These are phyloP conservation scores for Piaya cayana DNA, from an alignment of 2,113 vertebrate species.

Conservation along the genomic window DNA sequence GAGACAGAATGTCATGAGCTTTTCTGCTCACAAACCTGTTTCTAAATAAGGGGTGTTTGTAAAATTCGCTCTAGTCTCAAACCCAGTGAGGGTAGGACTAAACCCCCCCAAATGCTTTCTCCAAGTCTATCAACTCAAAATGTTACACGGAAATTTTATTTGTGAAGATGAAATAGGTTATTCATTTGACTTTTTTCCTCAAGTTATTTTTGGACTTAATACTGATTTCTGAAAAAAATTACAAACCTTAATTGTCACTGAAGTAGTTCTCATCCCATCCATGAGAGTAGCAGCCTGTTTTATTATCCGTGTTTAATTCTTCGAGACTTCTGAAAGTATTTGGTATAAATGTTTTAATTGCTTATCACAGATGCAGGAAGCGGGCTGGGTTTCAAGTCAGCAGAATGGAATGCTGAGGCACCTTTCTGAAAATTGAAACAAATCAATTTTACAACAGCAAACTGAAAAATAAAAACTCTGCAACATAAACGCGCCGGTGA, in stretches of 20 bases:
- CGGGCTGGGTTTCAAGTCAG: conserved; percentile 30
- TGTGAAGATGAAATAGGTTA: neutral
- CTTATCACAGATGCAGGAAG: conserved; percentile 1
- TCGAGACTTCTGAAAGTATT: neutral
- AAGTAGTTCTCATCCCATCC: neutral
- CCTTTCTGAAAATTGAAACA: conserved; percentile 21
- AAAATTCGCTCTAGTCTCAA: neutral
- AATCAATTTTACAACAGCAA: conserved; percentile 54
- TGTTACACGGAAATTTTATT: neutral
- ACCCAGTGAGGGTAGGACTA: fast-evolving
- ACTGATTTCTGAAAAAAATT: neutral
- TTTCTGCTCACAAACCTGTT: neutral
- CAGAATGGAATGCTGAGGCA: conserved; percentile 4
- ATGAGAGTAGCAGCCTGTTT: neutral
- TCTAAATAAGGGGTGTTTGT: neutral
- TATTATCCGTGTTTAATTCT: neutral
- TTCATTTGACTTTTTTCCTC: neutral
- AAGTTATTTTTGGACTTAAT: neutral
- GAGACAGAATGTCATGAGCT: neutral
- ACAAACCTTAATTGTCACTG: neutral
- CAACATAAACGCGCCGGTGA: neutral
- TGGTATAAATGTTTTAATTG: conserved; percentile 12
- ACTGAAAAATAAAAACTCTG: conserved; percentile 40
- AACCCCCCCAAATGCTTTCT: neutral
- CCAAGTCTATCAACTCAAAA: neutral